Conservation (phyloP, 2,113 vertebrate species). For the Bombycilla garrulus region DNA sequence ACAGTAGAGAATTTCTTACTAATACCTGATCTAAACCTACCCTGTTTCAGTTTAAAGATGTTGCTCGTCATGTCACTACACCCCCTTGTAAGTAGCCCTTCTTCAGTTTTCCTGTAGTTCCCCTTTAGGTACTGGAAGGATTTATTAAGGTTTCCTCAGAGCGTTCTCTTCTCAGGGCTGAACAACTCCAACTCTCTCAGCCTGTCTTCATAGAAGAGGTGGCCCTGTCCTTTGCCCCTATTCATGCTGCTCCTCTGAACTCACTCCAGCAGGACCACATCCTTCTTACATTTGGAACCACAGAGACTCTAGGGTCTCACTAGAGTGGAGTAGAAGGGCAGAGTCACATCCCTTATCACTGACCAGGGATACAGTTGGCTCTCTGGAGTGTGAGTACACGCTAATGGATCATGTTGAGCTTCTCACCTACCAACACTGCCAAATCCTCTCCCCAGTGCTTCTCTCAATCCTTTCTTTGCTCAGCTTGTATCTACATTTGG, state of each 20-base stretch:
- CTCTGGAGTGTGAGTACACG: not conserved
- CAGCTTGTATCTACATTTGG: not conserved
- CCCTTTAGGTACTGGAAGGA: not conserved
- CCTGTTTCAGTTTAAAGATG: not conserved
- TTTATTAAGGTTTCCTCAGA: not conserved
- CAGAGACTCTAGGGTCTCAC: not conserved
- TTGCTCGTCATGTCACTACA: not conserved
- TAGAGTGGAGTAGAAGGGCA: not conserved
- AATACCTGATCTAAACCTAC: not conserved
- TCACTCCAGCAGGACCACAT: not conserved
- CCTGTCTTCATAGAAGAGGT: not conserved
- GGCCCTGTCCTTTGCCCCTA: not conserved
- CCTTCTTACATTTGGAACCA: not conserved
- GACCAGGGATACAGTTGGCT: not conserved
- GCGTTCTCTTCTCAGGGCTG: fast-evolving
- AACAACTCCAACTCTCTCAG: not conserved
- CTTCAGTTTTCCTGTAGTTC: not conserved
- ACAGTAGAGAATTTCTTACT: not conserved
- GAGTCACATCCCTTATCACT: fast-evolving
- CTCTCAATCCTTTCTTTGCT: not conserved
- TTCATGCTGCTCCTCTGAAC: not conserved
- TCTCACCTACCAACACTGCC: not conserved
- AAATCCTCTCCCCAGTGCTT: not conserved
- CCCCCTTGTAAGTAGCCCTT: not conserved
- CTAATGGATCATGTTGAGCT: not conserved